Evolutionary conservation across 2,888 invertebrate species (phyloP).

Genomic region (Plemyria rubiginata): DNA sequence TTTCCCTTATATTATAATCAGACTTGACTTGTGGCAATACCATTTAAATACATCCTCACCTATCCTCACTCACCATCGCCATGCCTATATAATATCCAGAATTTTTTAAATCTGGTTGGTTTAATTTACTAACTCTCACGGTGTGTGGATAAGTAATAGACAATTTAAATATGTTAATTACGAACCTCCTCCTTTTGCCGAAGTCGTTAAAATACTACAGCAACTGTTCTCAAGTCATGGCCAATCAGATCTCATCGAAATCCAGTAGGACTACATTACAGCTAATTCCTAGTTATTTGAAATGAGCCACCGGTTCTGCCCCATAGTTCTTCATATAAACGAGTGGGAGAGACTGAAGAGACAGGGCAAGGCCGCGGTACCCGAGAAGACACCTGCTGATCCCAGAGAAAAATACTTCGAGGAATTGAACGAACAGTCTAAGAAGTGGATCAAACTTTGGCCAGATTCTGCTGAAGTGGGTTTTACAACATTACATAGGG

Average conservation of each 20-base stretch:
- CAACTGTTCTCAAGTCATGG: constrained; percentile 1
- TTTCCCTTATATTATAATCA: too few relatives aligned
- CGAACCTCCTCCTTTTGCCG: too few relatives aligned
- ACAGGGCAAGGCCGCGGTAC: constrained; percentile 38
- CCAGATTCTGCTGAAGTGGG: constrained; percentile 59
- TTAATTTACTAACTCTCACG: too few relatives aligned
- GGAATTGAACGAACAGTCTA: constrained; percentile 56
- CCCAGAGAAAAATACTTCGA: constrained; percentile 50
- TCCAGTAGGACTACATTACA: constrained; percentile 4
- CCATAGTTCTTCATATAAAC: constrained; percentile 50
- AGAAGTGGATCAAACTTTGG: constrained; percentile 61
- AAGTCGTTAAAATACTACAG: too few relatives aligned
- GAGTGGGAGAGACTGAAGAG: constrained; percentile 62
- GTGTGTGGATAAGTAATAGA: too few relatives aligned
- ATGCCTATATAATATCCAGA: too few relatives aligned
- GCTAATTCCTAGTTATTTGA: background rate
- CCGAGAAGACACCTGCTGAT: constrained; percentile 26
- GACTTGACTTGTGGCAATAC: too few relatives aligned
- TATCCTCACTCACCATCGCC: too few relatives aligned
- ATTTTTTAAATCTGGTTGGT: too few relatives aligned
- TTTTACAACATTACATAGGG: constrained; percentile 5
- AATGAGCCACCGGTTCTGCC: constrained; percentile 34
- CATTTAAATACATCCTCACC: too few relatives aligned
- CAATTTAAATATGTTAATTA: too few relatives aligned
- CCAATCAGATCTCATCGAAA: constrained; percentile 18